Conservation (phyloP, 2,888 invertebrate species). For the Drosophila austrosaltans region DNA sequence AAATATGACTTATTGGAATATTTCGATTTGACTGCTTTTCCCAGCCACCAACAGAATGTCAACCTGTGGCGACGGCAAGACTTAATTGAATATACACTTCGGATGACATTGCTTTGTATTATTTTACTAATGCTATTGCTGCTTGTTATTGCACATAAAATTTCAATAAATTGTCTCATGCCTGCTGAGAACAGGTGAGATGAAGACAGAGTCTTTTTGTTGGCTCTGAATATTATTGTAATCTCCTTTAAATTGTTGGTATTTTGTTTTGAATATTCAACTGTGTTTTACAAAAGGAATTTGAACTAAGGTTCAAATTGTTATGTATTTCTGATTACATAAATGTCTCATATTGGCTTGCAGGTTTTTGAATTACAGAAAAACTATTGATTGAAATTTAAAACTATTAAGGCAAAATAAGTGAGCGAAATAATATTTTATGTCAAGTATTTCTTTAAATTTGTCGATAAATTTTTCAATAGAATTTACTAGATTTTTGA, state of each 20-base stretch:
- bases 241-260: not conserved
- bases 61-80: constrained; percentile 7
- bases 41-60: not conserved
- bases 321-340: not conserved
- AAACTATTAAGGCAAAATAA: not conserved
- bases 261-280: not conserved
- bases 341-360: not conserved
- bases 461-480: not conserved
- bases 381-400: not conserved
- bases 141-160: constrained; percentile 32
- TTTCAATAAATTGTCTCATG: constrained; percentile 7
- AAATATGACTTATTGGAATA: constrained; percentile 55
- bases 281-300: not conserved
- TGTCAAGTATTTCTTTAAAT: not conserved
- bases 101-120: not conserved
- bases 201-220: not conserved
- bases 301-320: constrained; percentile 2
- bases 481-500: not conserved
- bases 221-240: not conserved
- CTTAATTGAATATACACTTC: not conserved
- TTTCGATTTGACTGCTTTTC: constrained; percentile 18
- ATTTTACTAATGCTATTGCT: constrained; percentile 30
- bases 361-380: not conserved
- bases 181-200: not conserved
- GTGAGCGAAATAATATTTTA: not conserved